phyloP scores from a whole-genome alignment of 2,888 invertebrate genomes.

The Biston stratarius region DNA sequence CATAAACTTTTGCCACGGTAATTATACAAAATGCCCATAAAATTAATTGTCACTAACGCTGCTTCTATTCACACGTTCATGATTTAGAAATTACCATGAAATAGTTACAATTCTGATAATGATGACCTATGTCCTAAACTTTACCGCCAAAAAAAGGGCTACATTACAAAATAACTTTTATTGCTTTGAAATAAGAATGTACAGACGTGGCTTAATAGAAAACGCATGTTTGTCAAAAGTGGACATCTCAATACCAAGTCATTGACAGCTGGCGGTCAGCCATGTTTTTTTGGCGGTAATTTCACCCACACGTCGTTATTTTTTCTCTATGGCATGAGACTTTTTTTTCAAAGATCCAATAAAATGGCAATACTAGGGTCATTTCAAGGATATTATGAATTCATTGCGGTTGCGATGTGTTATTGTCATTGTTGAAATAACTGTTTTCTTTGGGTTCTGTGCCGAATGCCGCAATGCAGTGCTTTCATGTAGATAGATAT shows the following conservation, averaged over 20 bases:
- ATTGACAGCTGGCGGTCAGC: conserved; percentile 80
- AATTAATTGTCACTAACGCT: conserved; percentile 76
- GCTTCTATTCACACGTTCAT: conserved; percentile 71
- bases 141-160: neutral
- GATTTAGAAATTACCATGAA: conserved; percentile 65
- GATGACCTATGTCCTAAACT: conserved; percentile 67
- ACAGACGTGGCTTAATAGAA: neutral
- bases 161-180: conserved; percentile 47
- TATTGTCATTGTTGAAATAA: neutral
- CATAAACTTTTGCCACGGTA: conserved; percentile 78
- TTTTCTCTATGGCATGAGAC: conserved; percentile 52
- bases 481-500: neutral
- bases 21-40: conserved; percentile 77
- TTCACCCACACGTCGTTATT: conserved; percentile 38
- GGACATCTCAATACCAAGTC: conserved; percentile 68
- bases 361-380: conserved; percentile 61
- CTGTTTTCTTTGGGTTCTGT: neutral
- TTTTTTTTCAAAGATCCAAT: conserved; percentile 49
- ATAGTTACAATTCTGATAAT: conserved; percentile 51
- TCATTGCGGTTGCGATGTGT: conserved; percentile 44
- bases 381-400: conserved; percentile 58
- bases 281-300: conserved; percentile 54
- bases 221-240: conserved; percentile 48
- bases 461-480: neutral
- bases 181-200: neutral